phyloP scores from a whole-genome alignment of 2,113 vertebrate species.

The Sitta europaea region DNA sequence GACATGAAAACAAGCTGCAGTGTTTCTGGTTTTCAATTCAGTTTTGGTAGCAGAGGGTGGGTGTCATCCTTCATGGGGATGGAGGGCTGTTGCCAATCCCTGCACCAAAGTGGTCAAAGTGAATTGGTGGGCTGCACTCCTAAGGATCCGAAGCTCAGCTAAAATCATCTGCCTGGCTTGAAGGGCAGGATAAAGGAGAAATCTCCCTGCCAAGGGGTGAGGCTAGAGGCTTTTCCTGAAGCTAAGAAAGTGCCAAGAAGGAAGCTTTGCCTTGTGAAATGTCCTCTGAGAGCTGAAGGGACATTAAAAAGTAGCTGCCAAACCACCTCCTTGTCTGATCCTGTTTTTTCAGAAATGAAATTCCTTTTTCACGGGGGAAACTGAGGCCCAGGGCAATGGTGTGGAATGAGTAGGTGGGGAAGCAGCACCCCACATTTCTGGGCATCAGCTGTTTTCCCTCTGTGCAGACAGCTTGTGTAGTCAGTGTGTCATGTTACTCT shows the following conservation, averaged over 20 bases:
- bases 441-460: background rate
- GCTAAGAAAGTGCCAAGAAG: background rate
- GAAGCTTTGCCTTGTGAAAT: conserved; percentile 23
- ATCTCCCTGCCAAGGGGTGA: background rate
- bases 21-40: background rate
- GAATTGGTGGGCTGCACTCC: background rate
- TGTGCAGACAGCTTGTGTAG: background rate
- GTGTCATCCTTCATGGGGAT: background rate
- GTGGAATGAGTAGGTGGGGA: background rate
- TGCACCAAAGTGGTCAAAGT: rapidly evolving
- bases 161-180: background rate
- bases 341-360: background rate
- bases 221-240: conserved; percentile 2
- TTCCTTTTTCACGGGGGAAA: background rate
- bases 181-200: conserved; percentile 12
- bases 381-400: background rate
- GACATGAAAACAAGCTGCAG: conserved; percentile 9
- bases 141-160: background rate
- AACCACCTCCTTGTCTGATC: background rate
- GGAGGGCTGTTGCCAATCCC: background rate
- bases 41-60: background rate
- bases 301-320: background rate
- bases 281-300: background rate
- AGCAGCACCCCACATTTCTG: background rate
- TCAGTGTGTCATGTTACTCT: background rate